Base-by-base conservation (phyloP, 1,140 invertebrate genomes). In the Drosophila parabipectinata region DNA sequence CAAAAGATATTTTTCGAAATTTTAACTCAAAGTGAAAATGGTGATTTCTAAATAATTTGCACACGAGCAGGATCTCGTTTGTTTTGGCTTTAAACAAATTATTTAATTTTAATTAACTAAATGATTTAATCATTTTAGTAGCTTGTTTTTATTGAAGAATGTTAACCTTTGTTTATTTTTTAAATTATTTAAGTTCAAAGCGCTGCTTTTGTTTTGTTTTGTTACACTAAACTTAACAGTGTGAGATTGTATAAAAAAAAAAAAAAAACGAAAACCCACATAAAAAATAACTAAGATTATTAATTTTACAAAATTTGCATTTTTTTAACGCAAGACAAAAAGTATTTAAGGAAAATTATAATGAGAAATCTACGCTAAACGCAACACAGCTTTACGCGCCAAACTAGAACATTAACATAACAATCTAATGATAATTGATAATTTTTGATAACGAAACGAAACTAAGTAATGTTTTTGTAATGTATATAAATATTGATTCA, bases 1-100 rank as follows among this genome's bases (percentile, higher is more conserved):
- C 10, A 72, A 44, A 45, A 67, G 34, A 45, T 44, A 7, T 84
- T 75, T 80, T 80, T 85, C 67, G 66, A 85, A 81, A 75, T 72
- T 79, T 74, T 39, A 69, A 67, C 67, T 76, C 62, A 54, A 77
- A 74, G 73, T 45, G 55, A 67, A 58, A 64, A 37, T 55, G 51
- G 51, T 55, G 32, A 75, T 73, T 73, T 84, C 72, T 61, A 57
- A 63, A 77, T 62, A 67, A 79, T 79, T 87, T 88, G 83, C 82
- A 88, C 77, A 72, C 85, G 89, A 91, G 89, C 89, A 90, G 89
- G 89, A 91, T 91, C 89, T 91, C 89, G 89, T 79, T 82, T 87
- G 82, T 85, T 85, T 69, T 91, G 89, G 84, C 85, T 91, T 90
- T 91, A 90, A 89, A 80, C 68, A 67, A 78, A 72, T 69, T 66